phyloP scores from a whole-genome alignment of 2,888 invertebrate genomes.

The Campopleginae sp. region DNA sequence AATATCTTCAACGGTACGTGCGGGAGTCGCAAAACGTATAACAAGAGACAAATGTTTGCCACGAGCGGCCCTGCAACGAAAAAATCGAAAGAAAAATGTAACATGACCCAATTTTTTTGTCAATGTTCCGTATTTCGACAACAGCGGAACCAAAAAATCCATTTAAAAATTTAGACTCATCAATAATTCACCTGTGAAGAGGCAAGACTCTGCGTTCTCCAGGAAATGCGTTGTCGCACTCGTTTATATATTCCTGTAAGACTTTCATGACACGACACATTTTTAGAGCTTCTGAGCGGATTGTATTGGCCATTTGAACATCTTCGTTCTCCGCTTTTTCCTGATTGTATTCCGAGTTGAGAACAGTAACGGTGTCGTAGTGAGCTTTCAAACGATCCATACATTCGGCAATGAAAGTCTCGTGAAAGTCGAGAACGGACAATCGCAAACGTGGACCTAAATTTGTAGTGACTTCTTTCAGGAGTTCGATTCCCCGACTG shows the following conservation, averaged over 20 bases:
- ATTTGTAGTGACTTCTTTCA: conserved; percentile 97
- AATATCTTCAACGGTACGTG: conserved; percentile 95
- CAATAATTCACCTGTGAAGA: conserved; percentile 87
- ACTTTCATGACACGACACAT: conserved; percentile 98
- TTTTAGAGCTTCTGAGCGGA: conserved; percentile 90
- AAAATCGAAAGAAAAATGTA: conserved; percentile 31
- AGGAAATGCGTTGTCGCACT: conserved; percentile 95
- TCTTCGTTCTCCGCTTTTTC: conserved; percentile 83
- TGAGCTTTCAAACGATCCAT: conserved; percentile 94
- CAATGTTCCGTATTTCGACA: background rate
- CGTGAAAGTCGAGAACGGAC: conserved; percentile 93
- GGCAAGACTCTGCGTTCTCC: conserved; percentile 96
- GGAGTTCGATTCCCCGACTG: conserved; percentile 94
- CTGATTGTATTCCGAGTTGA: conserved; percentile 84
- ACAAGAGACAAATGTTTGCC: conserved; percentile 95
- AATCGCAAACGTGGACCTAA: conserved; percentile 94
- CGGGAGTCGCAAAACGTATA: conserved; percentile 94
- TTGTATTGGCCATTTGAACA: conserved; percentile 84
- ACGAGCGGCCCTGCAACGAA: conserved; percentile 90
- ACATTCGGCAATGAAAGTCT: conserved; percentile 96
- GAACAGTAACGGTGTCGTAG: conserved; percentile 91
- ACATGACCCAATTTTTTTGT: background rate
- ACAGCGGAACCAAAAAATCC: no score
- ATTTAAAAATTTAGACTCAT: background rate
- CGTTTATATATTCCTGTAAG: conserved; percentile 96